phyloP scores from a whole-genome alignment of 2,113 vertebrate species.

The Dasyprocta punctata region DNA sequence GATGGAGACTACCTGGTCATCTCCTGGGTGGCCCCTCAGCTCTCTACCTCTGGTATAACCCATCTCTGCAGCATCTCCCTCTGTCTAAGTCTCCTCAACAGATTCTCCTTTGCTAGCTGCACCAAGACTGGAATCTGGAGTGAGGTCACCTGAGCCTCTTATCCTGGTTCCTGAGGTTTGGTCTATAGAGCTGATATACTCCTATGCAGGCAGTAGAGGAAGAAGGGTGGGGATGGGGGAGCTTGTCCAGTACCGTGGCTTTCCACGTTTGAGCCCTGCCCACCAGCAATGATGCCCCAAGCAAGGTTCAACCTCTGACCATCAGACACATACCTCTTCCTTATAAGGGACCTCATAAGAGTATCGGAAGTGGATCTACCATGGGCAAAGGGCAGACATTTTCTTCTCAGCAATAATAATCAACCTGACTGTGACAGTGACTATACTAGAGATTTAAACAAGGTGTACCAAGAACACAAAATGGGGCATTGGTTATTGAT shows the following conservation, averaged over 20 bases:
- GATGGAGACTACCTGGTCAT: not conserved
- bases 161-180: not conserved
- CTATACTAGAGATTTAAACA: not conserved
- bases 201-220: not conserved
- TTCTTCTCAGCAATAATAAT: not conserved
- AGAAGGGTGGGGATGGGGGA: not conserved
- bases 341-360: not conserved
- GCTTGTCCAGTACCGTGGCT: accelerated
- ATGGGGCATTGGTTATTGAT: not conserved
- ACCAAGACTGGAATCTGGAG: not conserved
- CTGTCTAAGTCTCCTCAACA: not conserved
- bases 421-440: not conserved
- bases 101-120: not conserved
- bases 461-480: not conserved
- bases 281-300: accelerated
- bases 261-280: not conserved
- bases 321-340: not conserved
- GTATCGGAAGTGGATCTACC: not conserved
- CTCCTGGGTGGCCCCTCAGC: not conserved
- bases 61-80: not conserved
- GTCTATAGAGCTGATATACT: not conserved
- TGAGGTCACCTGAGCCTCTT: not conserved
- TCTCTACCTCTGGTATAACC: not conserved
- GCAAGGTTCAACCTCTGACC: not conserved
- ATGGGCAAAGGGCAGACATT: not conserved